phyloP scores from a whole-genome alignment of 2,797 vertebrate genomes.

The Loris lydekkerianus region DNA sequence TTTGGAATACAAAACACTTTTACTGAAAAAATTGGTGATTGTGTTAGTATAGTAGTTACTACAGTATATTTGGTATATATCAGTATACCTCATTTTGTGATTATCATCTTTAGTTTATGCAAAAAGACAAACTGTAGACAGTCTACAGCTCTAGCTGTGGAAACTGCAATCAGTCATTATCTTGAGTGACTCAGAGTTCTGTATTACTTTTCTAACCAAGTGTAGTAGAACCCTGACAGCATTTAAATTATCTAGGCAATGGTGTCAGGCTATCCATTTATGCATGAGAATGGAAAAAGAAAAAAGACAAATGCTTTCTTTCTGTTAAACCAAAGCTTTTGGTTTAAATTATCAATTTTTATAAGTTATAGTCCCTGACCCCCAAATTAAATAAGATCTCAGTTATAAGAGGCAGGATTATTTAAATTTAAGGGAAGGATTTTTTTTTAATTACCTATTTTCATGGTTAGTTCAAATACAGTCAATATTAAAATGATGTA shows the following conservation, averaged over 20 bases:
- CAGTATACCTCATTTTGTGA: neutral
- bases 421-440: neutral
- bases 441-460: neutral
- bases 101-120: neutral
- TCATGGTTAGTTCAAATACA: neutral
- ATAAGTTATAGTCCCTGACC: neutral
- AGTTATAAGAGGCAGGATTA: neutral
- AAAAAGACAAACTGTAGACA: neutral
- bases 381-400: slow-evolving; percentile 10
- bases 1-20: slow-evolving; percentile 13
- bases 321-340: neutral
- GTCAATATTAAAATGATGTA: slow-evolving; percentile 16
- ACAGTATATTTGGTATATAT: neutral
- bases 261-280: neutral
- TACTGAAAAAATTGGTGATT: neutral
- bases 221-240: neutral
- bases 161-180: neutral
- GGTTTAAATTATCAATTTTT: neutral
- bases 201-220: too few relatives aligned
- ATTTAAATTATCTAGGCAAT: neutral
- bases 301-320: neutral
- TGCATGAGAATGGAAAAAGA: neutral
- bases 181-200: neutral
- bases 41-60: neutral
- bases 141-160: neutral